Evolutionary conservation across 2,113 vertebrate species (phyloP), one percentile per base, ranked within the genome.

Genomic region (Albula goreensis): DNA sequence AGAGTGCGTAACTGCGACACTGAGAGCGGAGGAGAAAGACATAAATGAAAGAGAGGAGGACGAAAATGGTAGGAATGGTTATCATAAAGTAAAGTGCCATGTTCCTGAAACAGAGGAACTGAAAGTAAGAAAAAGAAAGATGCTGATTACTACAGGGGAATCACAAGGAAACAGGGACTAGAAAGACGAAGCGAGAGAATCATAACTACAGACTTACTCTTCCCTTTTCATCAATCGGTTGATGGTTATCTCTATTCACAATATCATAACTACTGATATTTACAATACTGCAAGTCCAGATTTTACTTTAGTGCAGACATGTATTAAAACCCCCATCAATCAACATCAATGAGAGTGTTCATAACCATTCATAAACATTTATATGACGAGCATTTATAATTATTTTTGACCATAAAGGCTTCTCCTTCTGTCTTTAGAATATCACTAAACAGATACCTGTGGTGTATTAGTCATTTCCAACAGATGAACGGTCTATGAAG

Each of bases 11-110:
- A 41, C 31, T 41, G 31, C 31, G 31, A 57, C 22, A n/a, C 22
- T 31, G 31, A 22, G 51, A 57, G 81, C 53, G n/a, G 11, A 74
- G 70, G 41, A 31, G 15, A 53, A 57, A 41, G 31, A 49, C 22
- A 3, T 17, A 17, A 84, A 83, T 22, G n/a, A 31, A 19, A 63
- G 15, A 5, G 5, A 49, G 6, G 89, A 88, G 87, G 15, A 17
- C 89, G 88, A 93, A 92, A 95, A 94, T 92, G 50, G 94, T 89
- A 92, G 50, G 88, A 93, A 93, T 89, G 93, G 93, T 94, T 95
- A 95, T 96, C 94, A 96, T 91, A 97, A 94, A 92, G 95, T 96
- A 89, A 96, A 96, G 93, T 96, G 95, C 96, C 96, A 96, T 90
- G 94, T 96, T 91, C 93, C 95, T 91, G 93, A 94, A 91, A 94